Base-by-base conservation (phyloP, 2,797 vertebrate genomes). In the Lepilemur septentrionalis region DNA sequence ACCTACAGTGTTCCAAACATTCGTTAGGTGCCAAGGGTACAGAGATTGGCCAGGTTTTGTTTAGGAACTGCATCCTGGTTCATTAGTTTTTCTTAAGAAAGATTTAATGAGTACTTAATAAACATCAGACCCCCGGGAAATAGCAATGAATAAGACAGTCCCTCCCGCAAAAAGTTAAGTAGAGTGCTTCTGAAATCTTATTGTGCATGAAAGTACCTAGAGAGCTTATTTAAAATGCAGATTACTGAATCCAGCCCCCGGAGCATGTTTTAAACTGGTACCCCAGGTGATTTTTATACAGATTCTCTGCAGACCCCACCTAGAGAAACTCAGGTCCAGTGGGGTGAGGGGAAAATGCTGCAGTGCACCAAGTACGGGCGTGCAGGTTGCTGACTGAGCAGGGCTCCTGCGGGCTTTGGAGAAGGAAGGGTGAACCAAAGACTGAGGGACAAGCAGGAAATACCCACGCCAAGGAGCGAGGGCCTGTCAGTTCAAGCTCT, bases 1-100 rank as follows among this genome's bases (percentile, higher is more conserved):
- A 61, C 67, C 28, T 70, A 14, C 2, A 28, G 32, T 17, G 35
- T 38, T 69, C 52, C 35, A 84, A 80, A 61, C 7, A 35, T 0
- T 0, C 23, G 57, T 17, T 30, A 55, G 50, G 32, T 75, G n/a
- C 65, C 30, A 63, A 61, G 14, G n/a, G 25, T 75, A 50, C 32
- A 46, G 15, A 93, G 23, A 52, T 52, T 32, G 30, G 23, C 46
- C 30, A 86, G 73, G 32, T 55, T 94, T 87, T 94, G 43, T 81
- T 95, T 70, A 52, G 25, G 22, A 88, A 65, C n/a, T 46, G 67
- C 6, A 76, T 15, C 20, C 61, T 90, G 43, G 22, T 75, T 89
- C 82, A 69, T 73, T 73, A 23, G 7, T 89, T 85, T 55, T 89
- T 65, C 67, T 78, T 28, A 73, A 79, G 57, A 87, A 92, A 89